Conservation (phyloP, 2,797 vertebrate genomes). For the Anomalospiza imberbis region DNA sequence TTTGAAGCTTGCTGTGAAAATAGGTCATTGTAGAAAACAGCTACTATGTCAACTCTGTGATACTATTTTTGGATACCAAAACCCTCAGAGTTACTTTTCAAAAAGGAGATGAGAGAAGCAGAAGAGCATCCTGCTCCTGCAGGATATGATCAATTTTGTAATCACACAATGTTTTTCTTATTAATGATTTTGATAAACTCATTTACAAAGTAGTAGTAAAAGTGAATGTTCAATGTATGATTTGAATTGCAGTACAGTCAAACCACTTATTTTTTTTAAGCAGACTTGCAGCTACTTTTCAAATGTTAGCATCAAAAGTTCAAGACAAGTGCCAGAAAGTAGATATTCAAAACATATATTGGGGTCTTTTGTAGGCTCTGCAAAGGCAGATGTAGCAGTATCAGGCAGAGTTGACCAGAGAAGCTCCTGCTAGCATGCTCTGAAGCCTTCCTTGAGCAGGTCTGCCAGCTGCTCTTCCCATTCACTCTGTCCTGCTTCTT, state of each 20-base stretch:
- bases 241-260: slow-evolving; percentile 15
- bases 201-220: neutral
- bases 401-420: neutral
- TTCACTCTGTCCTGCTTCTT: neutral
- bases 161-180: neutral
- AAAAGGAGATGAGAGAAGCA: neutral
- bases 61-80: neutral
- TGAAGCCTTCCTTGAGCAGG: neutral
- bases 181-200: neutral
- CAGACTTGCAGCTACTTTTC: neutral
- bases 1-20: neutral
- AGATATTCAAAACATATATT: neutral
- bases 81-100: neutral
- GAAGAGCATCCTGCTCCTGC: neutral
- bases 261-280: neutral
- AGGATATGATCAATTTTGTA: neutral
- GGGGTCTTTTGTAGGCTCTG: neutral
- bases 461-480: neutral
- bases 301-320: neutral
- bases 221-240: neutral
- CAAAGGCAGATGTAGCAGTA: neutral
- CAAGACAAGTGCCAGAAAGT: neutral
- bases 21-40: slow-evolving; percentile 1
- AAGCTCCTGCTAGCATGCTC: neutral
- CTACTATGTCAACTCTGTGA: neutral